Conservation (phyloP, 2,888 invertebrate species). For the Fragum sueziense region DNA sequence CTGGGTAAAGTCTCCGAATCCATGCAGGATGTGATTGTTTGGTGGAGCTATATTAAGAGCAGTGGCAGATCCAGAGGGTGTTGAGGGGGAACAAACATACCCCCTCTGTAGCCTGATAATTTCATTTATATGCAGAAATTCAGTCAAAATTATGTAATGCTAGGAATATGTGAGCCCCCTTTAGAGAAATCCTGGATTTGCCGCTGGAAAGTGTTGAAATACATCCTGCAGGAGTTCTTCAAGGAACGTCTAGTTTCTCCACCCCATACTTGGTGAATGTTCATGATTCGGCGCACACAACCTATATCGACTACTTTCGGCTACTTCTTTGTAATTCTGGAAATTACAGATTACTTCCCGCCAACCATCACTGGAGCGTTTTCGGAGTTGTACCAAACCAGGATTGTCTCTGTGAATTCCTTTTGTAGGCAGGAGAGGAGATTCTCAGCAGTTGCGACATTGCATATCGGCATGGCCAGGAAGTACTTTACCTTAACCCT, state of each 20-base stretch:
- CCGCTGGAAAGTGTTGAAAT: no score
- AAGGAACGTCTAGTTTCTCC: slow-evolving; percentile 26
- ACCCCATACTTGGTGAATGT: slow-evolving; percentile 20
- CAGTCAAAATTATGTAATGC: no score
- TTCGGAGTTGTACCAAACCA: slow-evolving; percentile 31
- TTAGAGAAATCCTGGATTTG: no score
- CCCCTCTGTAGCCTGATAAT: no score
- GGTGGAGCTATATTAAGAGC: no score
- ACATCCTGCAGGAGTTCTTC: no score
- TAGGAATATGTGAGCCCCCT: no score
- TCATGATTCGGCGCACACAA: slow-evolving; percentile 35
- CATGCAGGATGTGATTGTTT: no score
- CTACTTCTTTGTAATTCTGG: slow-evolving; percentile 24
- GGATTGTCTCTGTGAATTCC: slow-evolving; percentile 10
- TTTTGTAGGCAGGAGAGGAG: slow-evolving; percentile 39
- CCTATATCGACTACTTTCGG: slow-evolving; percentile 31
- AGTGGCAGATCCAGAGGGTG: no score
- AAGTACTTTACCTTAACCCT: slow-evolving; percentile 25
- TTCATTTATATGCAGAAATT: no score
- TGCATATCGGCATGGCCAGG: slow-evolving; percentile 45
- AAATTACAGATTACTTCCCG: slow-evolving; percentile 33
- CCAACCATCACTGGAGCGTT: slow-evolving; percentile 44
- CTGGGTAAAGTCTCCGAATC: no score
- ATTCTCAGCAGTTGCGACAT: slow-evolving; percentile 32
- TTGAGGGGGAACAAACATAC: no score